Evolutionary conservation across 2,113 vertebrate genomes (phyloP).

Genomic region (Pachypanchax playfairii): DNA sequence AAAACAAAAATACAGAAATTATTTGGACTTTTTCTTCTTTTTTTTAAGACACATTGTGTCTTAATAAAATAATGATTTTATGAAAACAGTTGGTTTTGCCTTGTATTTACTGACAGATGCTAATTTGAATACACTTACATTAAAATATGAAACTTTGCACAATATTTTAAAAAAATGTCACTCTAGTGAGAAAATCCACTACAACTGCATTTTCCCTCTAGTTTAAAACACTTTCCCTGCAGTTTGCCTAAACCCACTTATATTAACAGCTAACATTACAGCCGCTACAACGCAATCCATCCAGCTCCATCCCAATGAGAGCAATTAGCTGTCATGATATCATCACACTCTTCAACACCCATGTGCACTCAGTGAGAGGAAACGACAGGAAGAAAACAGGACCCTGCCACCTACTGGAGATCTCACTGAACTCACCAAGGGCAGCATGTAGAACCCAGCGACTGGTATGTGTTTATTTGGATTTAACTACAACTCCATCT

Average conservation of each 20-base stretch:
- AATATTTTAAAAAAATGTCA: no score
- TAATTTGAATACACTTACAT: conserved; percentile 5
- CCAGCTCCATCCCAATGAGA: conserved; percentile 68
- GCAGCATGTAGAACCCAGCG: not conserved
- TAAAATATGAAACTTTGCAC: conserved; percentile 7
- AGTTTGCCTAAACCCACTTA: conserved; percentile 56
- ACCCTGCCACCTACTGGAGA: conserved; percentile 83
- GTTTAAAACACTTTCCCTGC: conserved; percentile 49
- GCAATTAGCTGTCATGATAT: conserved; percentile 77
- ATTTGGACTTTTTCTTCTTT: conserved; percentile 29
- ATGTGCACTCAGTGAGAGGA: conserved; percentile 46
- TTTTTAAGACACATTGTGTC: conserved; percentile 25
- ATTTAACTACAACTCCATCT: no score
- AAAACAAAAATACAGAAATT: conserved; percentile 31
- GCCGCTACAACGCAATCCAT: conserved; percentile 61
- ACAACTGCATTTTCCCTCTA: conserved; percentile 22
- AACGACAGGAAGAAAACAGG: conserved; percentile 52
- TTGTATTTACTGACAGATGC: not conserved
- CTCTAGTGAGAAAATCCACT: conserved; percentile 15
- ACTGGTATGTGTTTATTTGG: no score
- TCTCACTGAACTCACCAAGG: conserved; percentile 51
- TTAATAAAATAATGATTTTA: conserved; percentile 18
- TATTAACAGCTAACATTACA: conserved; percentile 64
- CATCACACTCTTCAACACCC: conserved; percentile 68
- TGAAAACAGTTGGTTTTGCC: conserved; percentile 30